Evolutionary conservation across 2,797 vertebrate species (phyloP), one percentile per base, ranked within the genome.

Genomic region (Fistularia tabacaria): DNA sequence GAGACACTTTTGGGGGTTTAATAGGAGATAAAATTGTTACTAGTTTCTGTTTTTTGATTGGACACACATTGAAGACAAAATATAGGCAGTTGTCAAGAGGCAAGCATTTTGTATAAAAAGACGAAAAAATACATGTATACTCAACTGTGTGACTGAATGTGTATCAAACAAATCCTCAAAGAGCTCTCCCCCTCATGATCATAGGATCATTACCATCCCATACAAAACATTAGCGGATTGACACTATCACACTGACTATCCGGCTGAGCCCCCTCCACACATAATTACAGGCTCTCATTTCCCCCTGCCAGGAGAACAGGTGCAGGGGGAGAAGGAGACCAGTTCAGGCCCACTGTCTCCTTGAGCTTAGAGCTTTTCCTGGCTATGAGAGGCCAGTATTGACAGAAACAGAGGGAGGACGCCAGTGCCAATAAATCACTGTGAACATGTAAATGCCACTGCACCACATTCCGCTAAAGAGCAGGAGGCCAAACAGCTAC

Each of bases 291-390:
- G 74, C 80, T 86, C 77, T 79, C 59, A 67, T 92, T 92, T 88
- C 89, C 90, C 91, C 91, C 92, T 45, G 84, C 73, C 66, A 80
- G 92, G 88, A 71, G 57, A 42, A 93, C 90, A 93, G 93, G 92
- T 93, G 92, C 89, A 85, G 62, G 66, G 63, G 72, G 78, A 79
- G 41, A 52, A 66, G 64, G 56, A 70, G 76, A 80, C 73, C 73
- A 70, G 69, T 71, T 68, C 67, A 77, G 81, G 78, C 84, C 71
- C 75, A 69, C 76, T 83, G 86, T 85, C 88, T 88, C 82, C 79
- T 71, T 59, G 54, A 87, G 87, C 85, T 91, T 88, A 87, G 74
- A 66, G 67, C 57, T 82, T 84, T 88, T 85, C 81, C 85, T 87
- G 81, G 69, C 83, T 73, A 53, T 69, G 77, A 83, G 83, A 76